Percentiles rank a stretch among this genome's conserved stretches.
These are phyloP conservation scores for Crocallis elinguaria DNA, from an alignment of 2,888 invertebrate genomes.

Conservation along the genomic window DNA sequence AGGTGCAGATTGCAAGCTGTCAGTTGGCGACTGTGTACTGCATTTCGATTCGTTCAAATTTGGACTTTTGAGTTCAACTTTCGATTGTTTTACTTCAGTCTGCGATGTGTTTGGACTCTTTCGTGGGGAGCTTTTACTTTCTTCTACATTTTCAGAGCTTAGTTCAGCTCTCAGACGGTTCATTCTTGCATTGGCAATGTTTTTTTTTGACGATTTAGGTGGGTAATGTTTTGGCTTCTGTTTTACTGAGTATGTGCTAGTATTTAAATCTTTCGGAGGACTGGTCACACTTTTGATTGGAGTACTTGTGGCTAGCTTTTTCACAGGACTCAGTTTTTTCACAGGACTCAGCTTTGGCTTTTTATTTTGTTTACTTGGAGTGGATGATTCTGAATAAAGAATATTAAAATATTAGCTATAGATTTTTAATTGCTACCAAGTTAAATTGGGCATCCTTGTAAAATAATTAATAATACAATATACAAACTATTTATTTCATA, in stretches of 20 bases:
- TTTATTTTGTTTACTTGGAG: slow-evolving; percentile 41
- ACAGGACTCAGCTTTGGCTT: slow-evolving; percentile 37
- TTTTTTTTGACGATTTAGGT: slow-evolving; percentile 54
- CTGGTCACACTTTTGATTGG: slow-evolving; percentile 21
- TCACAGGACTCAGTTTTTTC: slow-evolving; percentile 30
- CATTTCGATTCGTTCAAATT: slow-evolving; percentile 36
- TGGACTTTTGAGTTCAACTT: slow-evolving; percentile 37
- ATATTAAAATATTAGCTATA: no score
- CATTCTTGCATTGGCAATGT: slow-evolving; percentile 50
- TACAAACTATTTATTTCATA: background rate
- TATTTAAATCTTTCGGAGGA: slow-evolving; percentile 1
- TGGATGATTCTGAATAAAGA: slow-evolving; percentile 32
- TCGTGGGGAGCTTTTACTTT: slow-evolving; percentile 45
- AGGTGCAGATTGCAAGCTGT: slow-evolving; percentile 64
- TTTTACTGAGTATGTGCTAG: slow-evolving; percentile 5
- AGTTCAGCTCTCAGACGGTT: slow-evolving; percentile 58
- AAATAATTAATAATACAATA: no score
- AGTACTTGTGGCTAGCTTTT: background rate
- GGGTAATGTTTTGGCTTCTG: slow-evolving; percentile 38
- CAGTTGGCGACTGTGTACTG: slow-evolving; percentile 64
- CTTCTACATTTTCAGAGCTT: slow-evolving; percentile 52
- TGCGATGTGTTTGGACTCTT: slow-evolving; percentile 47
- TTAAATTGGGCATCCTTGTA: no score
- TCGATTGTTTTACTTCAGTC: slow-evolving; percentile 43
- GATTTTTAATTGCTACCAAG: no score